These are phyloP conservation scores for Tretioscincus oriximinensis DNA, from an alignment of 2,113 vertebrate genomes.

Conservation along the genomic window DNA sequence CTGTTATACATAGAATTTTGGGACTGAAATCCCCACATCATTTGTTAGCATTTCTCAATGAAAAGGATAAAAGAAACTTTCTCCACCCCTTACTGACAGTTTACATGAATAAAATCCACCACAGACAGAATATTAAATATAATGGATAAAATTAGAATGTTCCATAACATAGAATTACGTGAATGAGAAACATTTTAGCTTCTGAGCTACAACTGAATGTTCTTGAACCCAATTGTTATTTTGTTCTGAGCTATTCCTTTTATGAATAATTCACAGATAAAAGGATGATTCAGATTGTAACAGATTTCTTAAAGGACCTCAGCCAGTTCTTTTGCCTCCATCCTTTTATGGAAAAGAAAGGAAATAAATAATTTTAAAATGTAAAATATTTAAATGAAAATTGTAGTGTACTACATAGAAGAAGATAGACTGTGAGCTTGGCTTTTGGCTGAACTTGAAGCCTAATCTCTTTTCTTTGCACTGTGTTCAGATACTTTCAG, in stretches of 20 bases:
- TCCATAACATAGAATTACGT: neutral
- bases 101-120: neutral
- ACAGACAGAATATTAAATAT: neutral
- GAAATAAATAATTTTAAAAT: no score
- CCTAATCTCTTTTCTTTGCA: no score
- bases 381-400: no score
- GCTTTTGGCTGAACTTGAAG: no score
- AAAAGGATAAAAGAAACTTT: neutral
- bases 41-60: neutral
- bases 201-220: neutral
- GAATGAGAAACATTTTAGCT: neutral
- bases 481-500: no score
- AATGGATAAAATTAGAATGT: neutral
- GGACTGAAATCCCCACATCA: neutral
- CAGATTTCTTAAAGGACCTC: neutral
- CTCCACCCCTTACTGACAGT: neutral
- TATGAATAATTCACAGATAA: neutral
- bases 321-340: neutral
- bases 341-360: neutral
- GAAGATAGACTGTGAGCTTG: no score
- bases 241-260: conserved; percentile 4
- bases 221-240: neutral
- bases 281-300: neutral
- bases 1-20: neutral
- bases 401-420: no score